Conservation (phyloP, 2,888 invertebrate species). For the Lithophane leautieri region DNA sequence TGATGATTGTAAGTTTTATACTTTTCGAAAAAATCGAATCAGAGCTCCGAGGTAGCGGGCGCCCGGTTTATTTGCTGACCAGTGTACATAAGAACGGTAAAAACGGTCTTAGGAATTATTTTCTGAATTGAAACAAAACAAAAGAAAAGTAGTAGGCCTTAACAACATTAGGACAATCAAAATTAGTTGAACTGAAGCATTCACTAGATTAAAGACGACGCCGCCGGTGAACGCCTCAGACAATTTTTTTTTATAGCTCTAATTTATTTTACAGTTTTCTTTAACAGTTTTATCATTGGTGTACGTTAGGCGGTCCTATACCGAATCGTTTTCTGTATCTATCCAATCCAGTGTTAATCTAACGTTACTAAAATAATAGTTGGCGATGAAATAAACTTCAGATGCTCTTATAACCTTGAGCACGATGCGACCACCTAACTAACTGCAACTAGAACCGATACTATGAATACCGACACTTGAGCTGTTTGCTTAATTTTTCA, state of each 20-base stretch:
- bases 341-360: too few relatives aligned
- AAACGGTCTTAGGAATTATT: neutral
- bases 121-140: neutral
- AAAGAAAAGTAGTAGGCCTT: neutral
- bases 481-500: neutral
- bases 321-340: neutral
- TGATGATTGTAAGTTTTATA: too few relatives aligned
- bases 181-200: constrained; percentile 10
- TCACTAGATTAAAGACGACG: constrained; percentile 1
- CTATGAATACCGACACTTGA: neutral
- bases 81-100: neutral
- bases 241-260: constrained; percentile 3
- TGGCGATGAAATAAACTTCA: neutral
- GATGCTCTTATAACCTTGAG: neutral
- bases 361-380: neutral
- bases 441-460: neutral
- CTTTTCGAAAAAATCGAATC: too few relatives aligned
- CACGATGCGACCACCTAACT: neutral
- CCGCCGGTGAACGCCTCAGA: neutral
- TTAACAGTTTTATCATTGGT: constrained; percentile 6
- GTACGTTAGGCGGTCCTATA: neutral
- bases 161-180: constrained; percentile 4
- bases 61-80: too few relatives aligned
- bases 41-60: too few relatives aligned
- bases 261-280: neutral